phyloP scores from a whole-genome alignment of 1,140 invertebrate species.

The Rhopalosiphum maidis region DNA sequence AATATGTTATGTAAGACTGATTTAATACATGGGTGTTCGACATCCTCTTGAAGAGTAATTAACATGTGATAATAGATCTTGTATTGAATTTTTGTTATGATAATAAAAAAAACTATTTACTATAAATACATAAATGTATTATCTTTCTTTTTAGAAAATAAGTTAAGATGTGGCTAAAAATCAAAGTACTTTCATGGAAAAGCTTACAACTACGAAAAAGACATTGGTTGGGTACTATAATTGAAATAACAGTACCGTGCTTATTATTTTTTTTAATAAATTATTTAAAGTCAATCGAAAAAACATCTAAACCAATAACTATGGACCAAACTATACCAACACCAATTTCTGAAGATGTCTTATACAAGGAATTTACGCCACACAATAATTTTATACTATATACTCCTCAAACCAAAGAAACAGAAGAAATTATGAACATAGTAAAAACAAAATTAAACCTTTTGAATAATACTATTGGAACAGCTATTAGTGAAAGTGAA shows the following conservation, averaged over 20 bases:
- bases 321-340: not conserved
- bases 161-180: slow-evolving; percentile 46
- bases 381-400: not conserved
- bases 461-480: not conserved
- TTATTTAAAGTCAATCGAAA: not conserved
- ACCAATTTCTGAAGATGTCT: not conserved
- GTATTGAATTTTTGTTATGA: too few species aligned
- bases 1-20: too few species aligned
- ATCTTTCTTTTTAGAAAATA: slow-evolving; percentile 4
- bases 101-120: too few species aligned
- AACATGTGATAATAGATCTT: too few species aligned
- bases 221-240: slow-evolving; percentile 58
- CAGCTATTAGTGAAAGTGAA: not conserved
- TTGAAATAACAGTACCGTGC: slow-evolving; percentile 56
- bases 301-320: too few species aligned
- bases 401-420: not conserved
- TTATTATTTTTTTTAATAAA: slow-evolving; percentile 47
- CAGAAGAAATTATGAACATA: not conserved
- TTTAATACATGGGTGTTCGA: too few species aligned
- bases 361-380: not conserved
- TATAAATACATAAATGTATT: too few species aligned
- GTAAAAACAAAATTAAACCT: not conserved
- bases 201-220: slow-evolving; percentile 53
- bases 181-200: slow-evolving; percentile 58
- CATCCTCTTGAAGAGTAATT: too few species aligned